phyloP scores from a whole-genome alignment of 1,140 invertebrate genomes.

The Luehdorfia chinensis region DNA sequence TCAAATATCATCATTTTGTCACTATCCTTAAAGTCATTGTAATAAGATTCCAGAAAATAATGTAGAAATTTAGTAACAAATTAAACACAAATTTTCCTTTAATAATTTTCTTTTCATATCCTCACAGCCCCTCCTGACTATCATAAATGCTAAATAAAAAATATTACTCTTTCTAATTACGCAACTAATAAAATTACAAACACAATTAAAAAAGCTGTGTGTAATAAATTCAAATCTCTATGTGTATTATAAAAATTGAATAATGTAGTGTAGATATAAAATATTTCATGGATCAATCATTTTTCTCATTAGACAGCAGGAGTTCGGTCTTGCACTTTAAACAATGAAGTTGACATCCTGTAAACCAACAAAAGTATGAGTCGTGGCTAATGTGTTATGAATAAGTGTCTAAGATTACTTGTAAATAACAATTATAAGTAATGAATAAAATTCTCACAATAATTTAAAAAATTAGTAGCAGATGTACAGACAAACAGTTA shows the following conservation, averaged over 20 bases:
- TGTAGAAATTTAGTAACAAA: no score
- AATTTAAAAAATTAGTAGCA: no score
- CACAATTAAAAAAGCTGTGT: constrained; percentile 20
- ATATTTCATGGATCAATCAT: not conserved
- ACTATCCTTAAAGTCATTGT: not conserved
- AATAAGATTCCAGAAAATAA: not conserved
- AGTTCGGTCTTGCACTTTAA: constrained; percentile 61
- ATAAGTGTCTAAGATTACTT: not conserved
- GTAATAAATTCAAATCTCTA: constrained; percentile 1
- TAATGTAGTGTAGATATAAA: not conserved
- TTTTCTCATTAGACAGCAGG: constrained; percentile 45
- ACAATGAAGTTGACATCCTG: constrained; percentile 64
- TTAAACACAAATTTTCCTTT: not conserved
- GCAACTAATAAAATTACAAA: constrained; percentile 16
- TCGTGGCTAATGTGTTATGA: not conserved
- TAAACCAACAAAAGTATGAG: constrained; percentile 24
- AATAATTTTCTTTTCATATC: constrained; percentile 11
- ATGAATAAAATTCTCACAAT: not conserved
- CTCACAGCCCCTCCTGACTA: constrained; percentile 55
- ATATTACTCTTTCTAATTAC: constrained; percentile 17
- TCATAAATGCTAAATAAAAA: constrained; percentile 16
- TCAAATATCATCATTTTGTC: not conserved
- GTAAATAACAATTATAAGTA: not conserved
- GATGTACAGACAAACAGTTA: no score
- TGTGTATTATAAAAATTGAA: not conserved